These are phyloP conservation scores for Drosophila serrata DNA, from an alignment of 1,140 invertebrate species.

Conservation along the genomic window DNA sequence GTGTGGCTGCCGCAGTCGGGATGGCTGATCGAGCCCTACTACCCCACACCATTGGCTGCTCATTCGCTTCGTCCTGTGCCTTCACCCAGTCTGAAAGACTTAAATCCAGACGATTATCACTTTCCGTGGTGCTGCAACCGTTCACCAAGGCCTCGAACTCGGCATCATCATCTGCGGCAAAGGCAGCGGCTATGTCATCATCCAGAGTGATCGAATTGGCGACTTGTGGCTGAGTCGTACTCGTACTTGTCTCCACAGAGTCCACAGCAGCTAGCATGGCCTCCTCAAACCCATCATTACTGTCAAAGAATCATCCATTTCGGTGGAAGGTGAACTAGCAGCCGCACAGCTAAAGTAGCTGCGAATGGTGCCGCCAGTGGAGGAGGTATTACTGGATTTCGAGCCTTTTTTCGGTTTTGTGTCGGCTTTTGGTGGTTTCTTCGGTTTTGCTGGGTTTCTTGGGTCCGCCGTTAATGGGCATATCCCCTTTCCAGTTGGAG, in stretches of 20 bases:
- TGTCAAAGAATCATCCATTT: conserved; percentile 71
- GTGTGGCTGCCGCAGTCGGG: conserved; percentile 20
- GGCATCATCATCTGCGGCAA: conserved; percentile 72
- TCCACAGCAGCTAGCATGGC: conserved; percentile 52
- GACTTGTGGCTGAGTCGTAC: background rate
- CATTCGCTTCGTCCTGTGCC: conserved; percentile 29
- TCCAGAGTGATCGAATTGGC: conserved; percentile 15
- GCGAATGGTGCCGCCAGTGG: conserved; percentile 30
- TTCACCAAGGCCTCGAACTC: conserved; percentile 65
- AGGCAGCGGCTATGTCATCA: conserved; percentile 68
- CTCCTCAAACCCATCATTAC: conserved; percentile 78
- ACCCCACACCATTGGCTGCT: conserved; percentile 62
- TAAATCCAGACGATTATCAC: conserved; percentile 17
- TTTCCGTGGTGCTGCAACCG: background rate
- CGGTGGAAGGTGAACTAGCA: background rate
- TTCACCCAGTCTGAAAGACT: conserved; percentile 54
- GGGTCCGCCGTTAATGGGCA: background rate
- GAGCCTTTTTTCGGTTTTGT: background rate
- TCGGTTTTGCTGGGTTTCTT: conserved; percentile 15
- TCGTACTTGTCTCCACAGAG: conserved; percentile 15
- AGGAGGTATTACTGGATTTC: background rate
- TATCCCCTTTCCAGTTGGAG: background rate
- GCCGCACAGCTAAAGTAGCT: conserved; percentile 35
- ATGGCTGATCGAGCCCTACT: conserved; percentile 30
- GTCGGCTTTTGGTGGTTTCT: conserved; percentile 29